Conservation (phyloP, 2,797 vertebrate species). For the Hippocampus kuda region DNA sequence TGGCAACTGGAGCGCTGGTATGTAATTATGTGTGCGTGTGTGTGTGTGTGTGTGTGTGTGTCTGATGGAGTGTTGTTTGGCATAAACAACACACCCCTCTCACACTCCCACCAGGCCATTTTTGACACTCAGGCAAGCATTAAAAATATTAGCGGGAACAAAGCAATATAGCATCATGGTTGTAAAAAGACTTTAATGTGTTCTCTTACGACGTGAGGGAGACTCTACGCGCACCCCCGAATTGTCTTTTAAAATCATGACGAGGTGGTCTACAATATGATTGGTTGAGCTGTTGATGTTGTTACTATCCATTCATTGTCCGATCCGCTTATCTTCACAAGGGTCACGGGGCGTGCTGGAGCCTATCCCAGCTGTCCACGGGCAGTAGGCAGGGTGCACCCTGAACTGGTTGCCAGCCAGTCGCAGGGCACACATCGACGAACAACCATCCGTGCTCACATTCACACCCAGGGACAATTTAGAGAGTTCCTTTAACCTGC, state of each 20-base stretch:
- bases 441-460: too few relatives aligned
- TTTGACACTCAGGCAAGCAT: conserved; percentile 1
- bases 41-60: background rate
- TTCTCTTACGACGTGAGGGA: conserved; percentile 6
- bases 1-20: background rate
- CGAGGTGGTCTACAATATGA: background rate
- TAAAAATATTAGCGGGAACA: conserved; percentile 5
- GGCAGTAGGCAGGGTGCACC: too few relatives aligned
- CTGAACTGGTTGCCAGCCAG: too few relatives aligned
- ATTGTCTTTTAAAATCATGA: background rate
- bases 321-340: too few relatives aligned
- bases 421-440: too few relatives aligned
- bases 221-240: background rate
- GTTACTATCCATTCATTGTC: background rate
- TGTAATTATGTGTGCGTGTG: background rate
- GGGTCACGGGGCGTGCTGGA: too few relatives aligned
- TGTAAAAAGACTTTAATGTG: conserved; percentile 6
- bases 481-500: too few relatives aligned
- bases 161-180: conserved; percentile 2
- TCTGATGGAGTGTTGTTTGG: conserved; percentile 2
- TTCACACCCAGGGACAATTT: too few relatives aligned
- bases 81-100: background rate
- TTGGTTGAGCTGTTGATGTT: background rate
- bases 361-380: too few relatives aligned
- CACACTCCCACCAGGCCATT: conserved; percentile 2